A percentile compares a stretch with the other conserved stretches of the same genome.
phyloP scores from a whole-genome alignment of 2,797 vertebrate species.

The Poecilia picta region DNA sequence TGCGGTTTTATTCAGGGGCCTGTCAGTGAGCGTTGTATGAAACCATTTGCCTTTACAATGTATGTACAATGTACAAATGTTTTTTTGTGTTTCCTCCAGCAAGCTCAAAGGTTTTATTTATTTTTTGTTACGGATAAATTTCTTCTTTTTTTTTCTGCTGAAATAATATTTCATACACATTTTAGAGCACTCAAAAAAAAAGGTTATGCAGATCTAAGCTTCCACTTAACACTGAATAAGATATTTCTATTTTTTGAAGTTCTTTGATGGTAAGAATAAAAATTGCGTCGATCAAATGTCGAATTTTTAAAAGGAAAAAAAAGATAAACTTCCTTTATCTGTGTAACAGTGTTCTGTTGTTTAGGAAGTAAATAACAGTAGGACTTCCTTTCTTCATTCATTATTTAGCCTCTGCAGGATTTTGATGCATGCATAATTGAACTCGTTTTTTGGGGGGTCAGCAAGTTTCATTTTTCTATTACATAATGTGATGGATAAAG shows the following conservation, averaged over 20 bases:
- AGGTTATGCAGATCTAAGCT: not conserved
- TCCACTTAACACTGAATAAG: conserved; percentile 1
- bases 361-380: conserved; percentile 17
- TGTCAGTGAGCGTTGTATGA: conserved; percentile 4
- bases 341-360: not conserved
- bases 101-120: conserved; percentile 24
- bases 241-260: not conserved
- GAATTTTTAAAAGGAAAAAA: conserved; percentile 26
- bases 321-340: conserved; percentile 23
- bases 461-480: conserved; percentile 32
- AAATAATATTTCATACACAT: conserved; percentile 53
- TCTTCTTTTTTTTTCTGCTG: conserved; percentile 20
- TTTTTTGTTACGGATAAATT: conserved; percentile 6
- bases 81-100: conserved; percentile 39
- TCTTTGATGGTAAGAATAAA: not conserved
- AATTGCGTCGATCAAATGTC: conserved; percentile 32
- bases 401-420: conserved; percentile 49
- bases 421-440: conserved; percentile 48
- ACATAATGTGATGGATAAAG: conserved; percentile 24
- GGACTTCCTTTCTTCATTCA: conserved; percentile 53
- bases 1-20: conserved; percentile 8
- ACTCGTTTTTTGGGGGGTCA: conserved; percentile 18
- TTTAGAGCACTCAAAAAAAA: conserved; percentile 18
- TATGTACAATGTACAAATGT: too few relatives aligned
- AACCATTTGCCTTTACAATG: conserved; percentile 7